Conservation (phyloP, 2,797 vertebrate species). For the Natrix natrix region DNA sequence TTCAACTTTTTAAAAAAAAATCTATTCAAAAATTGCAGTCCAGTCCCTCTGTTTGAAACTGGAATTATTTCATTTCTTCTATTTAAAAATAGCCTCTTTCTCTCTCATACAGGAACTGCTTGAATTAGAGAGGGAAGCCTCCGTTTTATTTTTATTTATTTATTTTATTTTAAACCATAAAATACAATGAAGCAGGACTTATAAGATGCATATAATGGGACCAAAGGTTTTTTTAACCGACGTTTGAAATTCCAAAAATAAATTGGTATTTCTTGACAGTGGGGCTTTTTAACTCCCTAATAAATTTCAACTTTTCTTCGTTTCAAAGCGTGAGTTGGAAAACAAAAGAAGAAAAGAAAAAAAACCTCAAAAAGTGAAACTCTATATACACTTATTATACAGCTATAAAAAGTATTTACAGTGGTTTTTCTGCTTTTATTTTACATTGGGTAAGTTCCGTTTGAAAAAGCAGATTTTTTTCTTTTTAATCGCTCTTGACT, state of each 20-base stretch:
- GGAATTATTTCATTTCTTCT: slow-evolving; percentile 53
- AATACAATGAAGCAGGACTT: slow-evolving; percentile 73
- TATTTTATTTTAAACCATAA: slow-evolving; percentile 71
- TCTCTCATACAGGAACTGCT: slow-evolving; percentile 47
- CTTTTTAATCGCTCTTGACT: slow-evolving; percentile 68
- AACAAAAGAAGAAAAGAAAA: slow-evolving; percentile 70
- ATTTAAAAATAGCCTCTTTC: not conserved
- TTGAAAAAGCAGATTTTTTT: slow-evolving; percentile 70
- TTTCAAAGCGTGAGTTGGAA: slow-evolving; percentile 83
- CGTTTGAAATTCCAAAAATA: slow-evolving; percentile 32
- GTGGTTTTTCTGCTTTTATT: slow-evolving; percentile 67
- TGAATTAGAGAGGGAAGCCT: slow-evolving; percentile 21
- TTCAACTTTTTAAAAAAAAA: slow-evolving; percentile 67
- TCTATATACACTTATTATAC: slow-evolving; percentile 91
- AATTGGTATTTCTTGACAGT: slow-evolving; percentile 11
- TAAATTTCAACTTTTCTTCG: slow-evolving; percentile 77
- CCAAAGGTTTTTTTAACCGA: slow-evolving; percentile 48
- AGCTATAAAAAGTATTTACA: slow-evolving; percentile 90
- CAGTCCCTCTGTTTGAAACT: slow-evolving; percentile 67
- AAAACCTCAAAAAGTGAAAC: slow-evolving; percentile 75
- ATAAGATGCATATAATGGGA: slow-evolving; percentile 46
- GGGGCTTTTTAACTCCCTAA: slow-evolving; percentile 67
- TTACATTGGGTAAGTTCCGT: slow-evolving; percentile 83
- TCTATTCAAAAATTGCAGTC: slow-evolving; percentile 63
- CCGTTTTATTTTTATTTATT: slow-evolving; percentile 51